A percentile compares a stretch with the other conserved stretches of the same genome.
Conservation (phyloP, 2,797 vertebrate genomes). For the Cyclopterus lumpus region DNA sequence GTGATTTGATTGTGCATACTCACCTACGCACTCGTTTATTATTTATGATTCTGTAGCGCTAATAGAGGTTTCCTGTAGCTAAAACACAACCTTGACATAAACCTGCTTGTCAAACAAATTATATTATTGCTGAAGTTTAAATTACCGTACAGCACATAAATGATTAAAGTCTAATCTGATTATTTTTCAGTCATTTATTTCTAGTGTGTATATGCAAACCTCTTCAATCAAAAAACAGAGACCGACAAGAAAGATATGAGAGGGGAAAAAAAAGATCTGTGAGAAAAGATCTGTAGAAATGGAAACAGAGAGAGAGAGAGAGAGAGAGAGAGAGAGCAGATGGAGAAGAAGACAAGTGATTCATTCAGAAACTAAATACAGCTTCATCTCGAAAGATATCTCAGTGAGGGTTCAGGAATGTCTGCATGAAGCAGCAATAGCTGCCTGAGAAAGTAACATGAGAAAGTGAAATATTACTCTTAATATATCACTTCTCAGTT, state of each 20-base stretch:
- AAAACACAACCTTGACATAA: slow-evolving; percentile 32
- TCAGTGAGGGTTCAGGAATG: slow-evolving; percentile 44
- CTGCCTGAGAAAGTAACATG: slow-evolving; percentile 11
- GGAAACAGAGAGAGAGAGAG: slow-evolving; percentile 23
- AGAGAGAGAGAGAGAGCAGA: slow-evolving; percentile 1
- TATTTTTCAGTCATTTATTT: slow-evolving; percentile 59
- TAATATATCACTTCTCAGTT: neutral
- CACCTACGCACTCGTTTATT: slow-evolving; percentile 58
- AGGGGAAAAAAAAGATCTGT: slow-evolving; percentile 39
- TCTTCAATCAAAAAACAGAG: slow-evolving; percentile 27
- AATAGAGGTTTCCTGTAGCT: slow-evolving; percentile 67
- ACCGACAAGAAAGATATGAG: slow-evolving; percentile 15
- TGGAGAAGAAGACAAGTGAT: slow-evolving; percentile 42
- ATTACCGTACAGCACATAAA: slow-evolving; percentile 58
- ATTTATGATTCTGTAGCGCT: slow-evolving; percentile 50
- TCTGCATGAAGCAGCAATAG: neutral
- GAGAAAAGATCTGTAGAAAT: slow-evolving; percentile 60
- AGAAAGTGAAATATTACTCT: slow-evolving; percentile 22
- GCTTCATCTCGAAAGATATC: slow-evolving; percentile 57
- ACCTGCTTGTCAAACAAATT: slow-evolving; percentile 55
- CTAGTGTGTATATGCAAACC: slow-evolving; percentile 37
- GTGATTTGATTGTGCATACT: slow-evolving; percentile 49
- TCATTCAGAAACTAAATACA: slow-evolving; percentile 62
- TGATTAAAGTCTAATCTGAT: slow-evolving; percentile 63
- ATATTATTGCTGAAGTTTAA: slow-evolving; percentile 43